phyloP scores from a whole-genome alignment of 2,113 vertebrate genomes.

The Chloroceryle aenea region DNA sequence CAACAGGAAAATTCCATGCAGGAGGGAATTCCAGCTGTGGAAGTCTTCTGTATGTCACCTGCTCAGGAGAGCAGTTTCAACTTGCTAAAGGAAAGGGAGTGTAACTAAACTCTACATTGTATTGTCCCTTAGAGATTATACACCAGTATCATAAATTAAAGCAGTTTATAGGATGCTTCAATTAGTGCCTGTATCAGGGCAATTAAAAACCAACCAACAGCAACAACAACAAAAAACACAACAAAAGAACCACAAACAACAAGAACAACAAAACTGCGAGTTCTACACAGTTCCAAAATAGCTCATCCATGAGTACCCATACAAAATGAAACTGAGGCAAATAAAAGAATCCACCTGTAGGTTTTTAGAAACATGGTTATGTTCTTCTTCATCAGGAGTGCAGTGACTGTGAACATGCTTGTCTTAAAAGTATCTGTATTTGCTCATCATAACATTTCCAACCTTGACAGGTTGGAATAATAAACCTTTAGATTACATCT shows the following conservation, averaged over 20 bases:
- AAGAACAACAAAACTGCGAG: neutral
- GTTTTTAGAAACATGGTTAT: neutral
- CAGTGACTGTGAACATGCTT: neutral
- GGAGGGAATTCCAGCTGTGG: neutral
- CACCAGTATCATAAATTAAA: neutral
- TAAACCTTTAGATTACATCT: neutral
- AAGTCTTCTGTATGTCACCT: neutral
- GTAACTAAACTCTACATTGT: neutral
- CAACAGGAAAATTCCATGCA: neutral
- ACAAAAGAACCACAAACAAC: too few species aligned
- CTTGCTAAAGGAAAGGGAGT: neutral
- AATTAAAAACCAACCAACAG: neutral
- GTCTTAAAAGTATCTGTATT: neutral
- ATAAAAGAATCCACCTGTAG: neutral
- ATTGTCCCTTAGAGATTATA: neutral
- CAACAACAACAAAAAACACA: neutral
- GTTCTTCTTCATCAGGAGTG: neutral
- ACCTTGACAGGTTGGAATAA: neutral
- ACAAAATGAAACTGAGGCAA: neutral
- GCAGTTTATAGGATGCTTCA: neutral
- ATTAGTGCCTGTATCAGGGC: neutral
- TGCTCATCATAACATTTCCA: neutral
- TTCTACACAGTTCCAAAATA: neutral
- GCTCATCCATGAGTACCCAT: neutral
- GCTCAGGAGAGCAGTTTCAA: neutral